Percentiles rank a stretch among this genome's conserved stretches.
Evolutionary conservation across 2,113 vertebrate species (phyloP).

Genomic region (Oreochromis spilurus): DNA sequence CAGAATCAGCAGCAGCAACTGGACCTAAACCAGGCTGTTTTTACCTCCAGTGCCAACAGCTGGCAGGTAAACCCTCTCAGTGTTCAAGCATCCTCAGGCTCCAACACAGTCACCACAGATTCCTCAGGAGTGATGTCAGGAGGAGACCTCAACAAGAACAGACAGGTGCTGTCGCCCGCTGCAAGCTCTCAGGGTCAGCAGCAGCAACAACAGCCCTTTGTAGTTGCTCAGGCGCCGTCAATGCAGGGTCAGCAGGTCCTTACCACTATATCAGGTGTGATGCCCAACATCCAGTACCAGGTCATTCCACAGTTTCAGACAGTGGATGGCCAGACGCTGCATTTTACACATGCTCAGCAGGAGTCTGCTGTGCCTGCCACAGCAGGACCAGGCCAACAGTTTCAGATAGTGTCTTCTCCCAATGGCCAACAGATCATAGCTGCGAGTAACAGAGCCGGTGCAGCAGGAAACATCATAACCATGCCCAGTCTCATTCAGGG

Average conservation of each 20-base stretch:
- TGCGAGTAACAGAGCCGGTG: conserved; percentile 65
- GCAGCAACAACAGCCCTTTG: conserved; percentile 76
- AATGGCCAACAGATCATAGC: conserved; percentile 87
- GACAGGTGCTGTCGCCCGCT: conserved; percentile 61
- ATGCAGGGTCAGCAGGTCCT: conserved; percentile 89
- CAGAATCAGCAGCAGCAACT: conserved; percentile 75
- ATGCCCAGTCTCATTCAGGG: conserved; percentile 90
- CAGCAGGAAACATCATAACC: conserved; percentile 84
- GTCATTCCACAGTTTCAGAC: conserved; percentile 97
- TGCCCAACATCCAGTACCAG: conserved; percentile 96
- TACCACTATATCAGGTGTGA: conserved; percentile 81
- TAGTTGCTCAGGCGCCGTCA: conserved; percentile 80
- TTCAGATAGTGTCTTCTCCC: conserved; percentile 84
- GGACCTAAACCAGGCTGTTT: conserved; percentile 82
- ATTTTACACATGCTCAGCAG: conserved; percentile 84
- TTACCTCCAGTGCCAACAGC: conserved; percentile 84
- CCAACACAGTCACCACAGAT: conserved; percentile 69
- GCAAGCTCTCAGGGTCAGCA: conserved; percentile 65
- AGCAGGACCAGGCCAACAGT: conserved; percentile 80
- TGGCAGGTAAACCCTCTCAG: conserved; percentile 89
- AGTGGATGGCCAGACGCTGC: conserved; percentile 89
- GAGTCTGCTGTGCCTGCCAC: conserved; percentile 70
- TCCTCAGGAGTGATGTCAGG: conserved; percentile 70
- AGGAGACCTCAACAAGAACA: conserved; percentile 73
- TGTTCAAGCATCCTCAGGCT: conserved; percentile 51